Evolutionary conservation across 2,888 invertebrate genomes (phyloP).

Genomic region (Xestoiulus laeticollis): DNA sequence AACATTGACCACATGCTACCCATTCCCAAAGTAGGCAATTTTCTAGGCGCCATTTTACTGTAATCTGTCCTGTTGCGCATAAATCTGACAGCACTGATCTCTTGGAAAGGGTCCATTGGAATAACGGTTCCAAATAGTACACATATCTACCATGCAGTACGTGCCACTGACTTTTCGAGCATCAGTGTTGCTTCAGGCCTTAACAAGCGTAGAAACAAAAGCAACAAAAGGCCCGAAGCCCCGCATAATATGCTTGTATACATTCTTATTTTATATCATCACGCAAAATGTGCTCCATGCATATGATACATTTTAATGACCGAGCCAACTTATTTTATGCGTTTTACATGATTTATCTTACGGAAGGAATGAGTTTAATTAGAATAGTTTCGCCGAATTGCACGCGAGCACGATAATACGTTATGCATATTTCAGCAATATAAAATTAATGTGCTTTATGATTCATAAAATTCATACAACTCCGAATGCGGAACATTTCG

Average conservation of each 20-base stretch:
- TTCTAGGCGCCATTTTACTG: no score
- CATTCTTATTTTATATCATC: not conserved
- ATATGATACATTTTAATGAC: not conserved
- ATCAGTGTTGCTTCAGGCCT: not conserved
- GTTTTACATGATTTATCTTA: conserved; percentile 37
- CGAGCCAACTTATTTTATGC: conserved; percentile 10
- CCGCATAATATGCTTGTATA: not conserved
- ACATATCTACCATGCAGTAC: no score
- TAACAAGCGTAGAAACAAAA: not conserved
- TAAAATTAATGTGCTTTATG: conserved; percentile 37
- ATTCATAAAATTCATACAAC: not conserved
- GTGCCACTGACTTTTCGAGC: not conserved
- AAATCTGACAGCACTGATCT: no score
- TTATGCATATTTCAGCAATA: conserved; percentile 34
- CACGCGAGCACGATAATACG: conserved; percentile 23
- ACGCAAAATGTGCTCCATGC: conserved; percentile 9
- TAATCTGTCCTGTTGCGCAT: no score
- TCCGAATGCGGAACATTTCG: conserved; percentile 5
- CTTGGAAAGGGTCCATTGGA: no score
- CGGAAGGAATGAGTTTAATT: conserved; percentile 37
- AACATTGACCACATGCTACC: no score
- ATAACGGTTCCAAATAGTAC: no score
- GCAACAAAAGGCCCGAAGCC: not conserved
- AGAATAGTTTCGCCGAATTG: conserved; percentile 27
- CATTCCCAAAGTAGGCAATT: no score